A percentile compares a stretch with the other conserved stretches of the same genome.
These are phyloP conservation scores for Sylvilagus floridanus DNA, from an alignment of 2,797 vertebrate genomes.

Conservation along the genomic window DNA sequence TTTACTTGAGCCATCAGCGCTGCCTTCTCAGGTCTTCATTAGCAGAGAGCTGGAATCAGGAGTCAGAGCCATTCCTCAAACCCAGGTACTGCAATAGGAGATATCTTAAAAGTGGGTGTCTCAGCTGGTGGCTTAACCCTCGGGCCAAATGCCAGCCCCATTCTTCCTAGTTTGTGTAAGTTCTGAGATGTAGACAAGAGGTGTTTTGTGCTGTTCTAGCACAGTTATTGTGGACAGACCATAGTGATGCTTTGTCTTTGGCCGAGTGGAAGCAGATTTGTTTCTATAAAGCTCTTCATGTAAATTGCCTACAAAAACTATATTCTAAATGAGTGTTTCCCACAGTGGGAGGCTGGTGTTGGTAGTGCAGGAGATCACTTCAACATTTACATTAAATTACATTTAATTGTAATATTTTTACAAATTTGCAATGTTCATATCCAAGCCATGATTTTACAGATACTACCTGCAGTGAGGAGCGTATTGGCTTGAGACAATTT, in stretches of 20 bases:
- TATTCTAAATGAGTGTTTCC: background rate
- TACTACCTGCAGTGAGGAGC: background rate
- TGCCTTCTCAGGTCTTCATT: no score
- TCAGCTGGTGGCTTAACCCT: no score
- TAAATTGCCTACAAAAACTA: background rate
- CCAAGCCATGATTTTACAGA: slow-evolving; percentile 48
- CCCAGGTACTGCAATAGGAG: no score
- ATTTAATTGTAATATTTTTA: slow-evolving; percentile 1
- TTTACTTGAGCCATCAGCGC: no score
- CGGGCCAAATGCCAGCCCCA: no score
- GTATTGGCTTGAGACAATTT: background rate
- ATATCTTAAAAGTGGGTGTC: no score
- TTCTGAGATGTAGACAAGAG: background rate
- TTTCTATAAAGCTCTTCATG: background rate
- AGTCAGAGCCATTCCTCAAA: no score
- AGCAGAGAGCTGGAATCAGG: no score
- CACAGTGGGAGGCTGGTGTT: background rate
- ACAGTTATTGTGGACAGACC: background rate
- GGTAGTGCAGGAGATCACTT: background rate
- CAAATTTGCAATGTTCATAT: background rate
- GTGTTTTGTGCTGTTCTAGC: slow-evolving; percentile 32
- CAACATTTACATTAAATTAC: background rate
- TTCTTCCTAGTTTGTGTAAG: background rate
- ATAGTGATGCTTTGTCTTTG: background rate
- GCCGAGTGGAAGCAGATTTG: background rate